Base-by-base conservation (phyloP, 2,888 invertebrate genomes). In the Scaptomyza polygonia region DNA sequence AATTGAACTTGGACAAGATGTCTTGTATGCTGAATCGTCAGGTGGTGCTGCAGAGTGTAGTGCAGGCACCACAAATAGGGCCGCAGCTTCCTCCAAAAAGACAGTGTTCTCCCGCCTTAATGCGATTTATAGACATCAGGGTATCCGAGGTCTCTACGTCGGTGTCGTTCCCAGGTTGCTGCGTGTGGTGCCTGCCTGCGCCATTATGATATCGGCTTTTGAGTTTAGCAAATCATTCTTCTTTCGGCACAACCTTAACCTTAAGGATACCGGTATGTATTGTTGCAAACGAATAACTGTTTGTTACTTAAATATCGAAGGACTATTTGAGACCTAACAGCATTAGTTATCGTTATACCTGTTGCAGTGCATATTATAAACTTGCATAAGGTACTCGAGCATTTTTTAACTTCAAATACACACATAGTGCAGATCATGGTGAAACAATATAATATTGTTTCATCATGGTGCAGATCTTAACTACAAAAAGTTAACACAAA, bases 171-270 rank as follows among this genome's bases (percentile, higher is more conserved):
- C 84, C 1, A 75, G 84, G 8, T 69, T 84, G 86, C 39, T 84
- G 14, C 86, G 84, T 3, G 86, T 84, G 6, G 78, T 87, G 8
- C 84, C 84, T 4, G 86, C 88, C 27, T 84, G 88, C 48, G 86
- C 84, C 18, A 84, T 84, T 21, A 84, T 84, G 84, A 87, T 84
- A 18, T 86, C 84, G 0, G 67, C 86, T 11, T 84, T 84, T 53
- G 88, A 84, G 52, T 87, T 82, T n/a, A 86, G 88, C 57, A 84
- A 88, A 59, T 18, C 84, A 0, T 86, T 75, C 45, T 84, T 84
- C 36, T 77, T 72, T n/a, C 72, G 75, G 32, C 72, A 77, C 49
- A 87, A 87, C 21, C 61, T 81, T 7, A 56, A 67, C 45, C 53
- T 79, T 3, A 47, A 81, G 29, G 62, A 81, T 18, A 49, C 77